Percentiles rank a stretch among this genome's conserved stretches.
Evolutionary conservation across 37 sponge, comb jelly and placozoan species (phyloP).

Genomic region (Mnemiopsis leidyi): DNA sequence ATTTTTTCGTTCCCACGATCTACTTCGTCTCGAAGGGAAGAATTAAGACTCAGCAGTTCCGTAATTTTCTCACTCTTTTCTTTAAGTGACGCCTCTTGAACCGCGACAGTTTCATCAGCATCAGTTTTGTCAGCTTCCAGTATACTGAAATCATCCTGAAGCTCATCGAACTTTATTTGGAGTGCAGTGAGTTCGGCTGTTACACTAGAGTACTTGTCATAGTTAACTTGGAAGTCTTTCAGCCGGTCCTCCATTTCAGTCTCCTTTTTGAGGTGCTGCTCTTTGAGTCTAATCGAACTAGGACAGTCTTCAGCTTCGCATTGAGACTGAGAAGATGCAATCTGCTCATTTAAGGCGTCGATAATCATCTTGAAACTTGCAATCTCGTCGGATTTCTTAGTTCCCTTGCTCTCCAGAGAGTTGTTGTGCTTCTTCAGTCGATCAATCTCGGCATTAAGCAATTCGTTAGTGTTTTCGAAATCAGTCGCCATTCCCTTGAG

Average conservation of each 20-base stretch:
- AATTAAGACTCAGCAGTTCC: not conserved
- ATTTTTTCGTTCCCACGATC: not conserved
- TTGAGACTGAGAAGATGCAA: not conserved
- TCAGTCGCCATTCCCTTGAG: conserved; percentile 31
- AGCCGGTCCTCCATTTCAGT: not conserved
- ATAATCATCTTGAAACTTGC: conserved; percentile 43
- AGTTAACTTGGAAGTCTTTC: not conserved
- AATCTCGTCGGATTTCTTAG: conserved; percentile 4
- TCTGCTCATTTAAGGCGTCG: conserved; percentile 22
- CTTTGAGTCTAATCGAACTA: not conserved
- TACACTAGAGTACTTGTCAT: not conserved
- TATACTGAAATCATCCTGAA: not conserved
- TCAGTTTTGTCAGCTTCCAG: not conserved
- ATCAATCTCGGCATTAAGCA: not conserved
- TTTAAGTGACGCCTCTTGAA: not conserved
- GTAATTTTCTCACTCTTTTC: conserved; percentile 5
- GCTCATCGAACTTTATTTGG: not conserved
- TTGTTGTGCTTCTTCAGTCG: conserved; percentile 11
- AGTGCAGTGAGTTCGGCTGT: not conserved
- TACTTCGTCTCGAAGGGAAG: conserved; percentile 12
- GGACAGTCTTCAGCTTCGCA: not conserved
- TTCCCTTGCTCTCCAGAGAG: conserved; percentile 7
- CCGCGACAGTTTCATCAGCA: not conserved
- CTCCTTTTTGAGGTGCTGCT: not conserved
- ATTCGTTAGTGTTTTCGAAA: conserved; percentile 7